Conservation (phyloP, 2,113 vertebrate genomes). For the Phrynosoma blainvillii region DNA sequence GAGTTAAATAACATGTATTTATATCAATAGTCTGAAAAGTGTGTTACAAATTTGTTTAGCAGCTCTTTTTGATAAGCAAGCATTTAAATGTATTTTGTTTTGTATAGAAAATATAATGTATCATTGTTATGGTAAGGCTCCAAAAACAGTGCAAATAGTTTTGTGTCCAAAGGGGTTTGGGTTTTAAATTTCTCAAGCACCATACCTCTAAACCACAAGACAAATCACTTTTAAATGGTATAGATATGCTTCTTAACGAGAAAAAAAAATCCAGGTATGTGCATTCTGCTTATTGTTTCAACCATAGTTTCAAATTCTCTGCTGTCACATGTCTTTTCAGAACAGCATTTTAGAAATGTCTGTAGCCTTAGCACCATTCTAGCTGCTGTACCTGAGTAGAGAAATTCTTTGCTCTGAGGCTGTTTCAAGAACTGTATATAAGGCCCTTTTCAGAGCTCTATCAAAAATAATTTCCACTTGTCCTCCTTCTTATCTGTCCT, state of each 20-base stretch:
- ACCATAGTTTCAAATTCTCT: neutral
- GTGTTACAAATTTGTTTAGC: neutral
- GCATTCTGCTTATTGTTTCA: neutral
- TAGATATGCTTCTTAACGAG: no score
- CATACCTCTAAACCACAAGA: neutral
- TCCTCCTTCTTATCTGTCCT: no score
- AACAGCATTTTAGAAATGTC: neutral
- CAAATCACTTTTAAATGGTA: neutral
- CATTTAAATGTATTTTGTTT: neutral
- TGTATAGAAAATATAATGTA: neutral
- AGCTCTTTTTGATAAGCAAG: neutral
- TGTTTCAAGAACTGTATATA: neutral
- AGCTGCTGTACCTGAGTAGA: neutral
- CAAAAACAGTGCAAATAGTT: neutral
- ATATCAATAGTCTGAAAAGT: no score
- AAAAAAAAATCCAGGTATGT: neutral
- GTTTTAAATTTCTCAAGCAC: neutral
- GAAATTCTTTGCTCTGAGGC: neutral
- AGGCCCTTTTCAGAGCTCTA: neutral
- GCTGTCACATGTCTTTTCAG: neutral
- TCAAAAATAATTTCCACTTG: no score
- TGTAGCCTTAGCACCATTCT: neutral
- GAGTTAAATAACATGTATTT: conserved; percentile 20
- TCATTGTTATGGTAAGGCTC: neutral
- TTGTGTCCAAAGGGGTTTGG: neutral